Conservation (phyloP, 2,113 vertebrate species). For the Ammodytes dubius region DNA sequence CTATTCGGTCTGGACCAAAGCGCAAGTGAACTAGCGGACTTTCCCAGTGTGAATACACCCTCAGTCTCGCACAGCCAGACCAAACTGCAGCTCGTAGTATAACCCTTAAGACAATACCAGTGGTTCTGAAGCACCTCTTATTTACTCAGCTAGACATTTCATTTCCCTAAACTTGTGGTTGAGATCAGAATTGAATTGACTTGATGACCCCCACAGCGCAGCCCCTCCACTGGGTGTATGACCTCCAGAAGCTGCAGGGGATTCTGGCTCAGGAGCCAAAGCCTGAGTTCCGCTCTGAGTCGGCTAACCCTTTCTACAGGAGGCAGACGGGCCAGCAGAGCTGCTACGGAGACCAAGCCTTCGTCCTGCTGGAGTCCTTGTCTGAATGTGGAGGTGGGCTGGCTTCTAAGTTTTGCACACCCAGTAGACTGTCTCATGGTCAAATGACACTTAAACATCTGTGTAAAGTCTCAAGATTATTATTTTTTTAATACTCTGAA, state of each 20-base stretch:
- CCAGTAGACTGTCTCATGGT: too few species aligned
- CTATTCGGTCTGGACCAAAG: too few species aligned
- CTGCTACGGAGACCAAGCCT: slow-evolving; percentile 85
- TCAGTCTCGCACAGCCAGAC: too few species aligned
- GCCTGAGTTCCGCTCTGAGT: slow-evolving; percentile 79
- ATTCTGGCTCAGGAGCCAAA: slow-evolving; percentile 73
- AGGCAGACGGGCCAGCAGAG: slow-evolving; percentile 82
- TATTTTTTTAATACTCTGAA: too few species aligned
- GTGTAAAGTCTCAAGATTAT: not conserved
- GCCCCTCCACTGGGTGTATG: slow-evolving; percentile 85
- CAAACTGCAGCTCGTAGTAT: not conserved
- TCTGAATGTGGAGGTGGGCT: slow-evolving; percentile 80
- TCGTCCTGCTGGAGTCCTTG: slow-evolving; percentile 82
- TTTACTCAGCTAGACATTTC: not conserved
- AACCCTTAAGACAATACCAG: not conserved
- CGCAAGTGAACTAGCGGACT: too few species aligned
- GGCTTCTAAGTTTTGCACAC: not conserved
- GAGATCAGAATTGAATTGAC: not conserved
- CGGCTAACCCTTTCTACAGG: slow-evolving; percentile 82
- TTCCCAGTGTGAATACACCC: too few species aligned
- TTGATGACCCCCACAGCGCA: slow-evolving; percentile 65
- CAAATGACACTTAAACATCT: not conserved
- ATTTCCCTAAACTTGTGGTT: not conserved
- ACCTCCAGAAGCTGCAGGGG: slow-evolving; percentile 78
- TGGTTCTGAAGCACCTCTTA: not conserved